Evolutionary conservation across 1,140 invertebrate species (phyloP).

Genomic region (Caenorhabditis tropicalis): DNA sequence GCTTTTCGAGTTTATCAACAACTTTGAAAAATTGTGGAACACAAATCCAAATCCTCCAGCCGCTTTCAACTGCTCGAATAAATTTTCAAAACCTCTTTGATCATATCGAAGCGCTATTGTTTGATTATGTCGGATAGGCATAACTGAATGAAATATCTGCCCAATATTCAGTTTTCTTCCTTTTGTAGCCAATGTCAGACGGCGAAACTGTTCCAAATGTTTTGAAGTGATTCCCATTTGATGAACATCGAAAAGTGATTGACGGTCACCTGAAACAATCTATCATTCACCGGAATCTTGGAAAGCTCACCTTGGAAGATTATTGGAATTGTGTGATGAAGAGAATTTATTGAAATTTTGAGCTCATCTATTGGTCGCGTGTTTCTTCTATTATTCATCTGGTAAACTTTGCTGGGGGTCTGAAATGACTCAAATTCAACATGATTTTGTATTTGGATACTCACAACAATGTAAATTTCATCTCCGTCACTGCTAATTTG

Average conservation of each 20-base stretch:
- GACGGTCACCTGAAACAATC: background rate
- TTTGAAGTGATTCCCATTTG: background rate
- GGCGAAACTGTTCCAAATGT: background rate
- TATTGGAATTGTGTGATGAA: background rate
- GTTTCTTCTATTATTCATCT: background rate
- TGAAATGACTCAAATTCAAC: background rate
- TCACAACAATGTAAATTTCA: background rate
- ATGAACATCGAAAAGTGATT: background rate
- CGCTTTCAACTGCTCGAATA: background rate
- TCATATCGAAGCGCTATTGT: background rate
- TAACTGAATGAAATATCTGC: constrained; percentile 9
- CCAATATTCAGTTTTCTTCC: constrained; percentile 13
- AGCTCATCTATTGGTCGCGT: background rate
- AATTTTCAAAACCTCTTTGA: background rate
- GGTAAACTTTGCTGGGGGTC: background rate
- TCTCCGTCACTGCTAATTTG: background rate
- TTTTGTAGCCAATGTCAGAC: background rate
- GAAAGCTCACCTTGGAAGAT: background rate
- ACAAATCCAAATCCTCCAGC: background rate
- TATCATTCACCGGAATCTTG: background rate
- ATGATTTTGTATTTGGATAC: background rate
- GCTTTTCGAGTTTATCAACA: background rate
- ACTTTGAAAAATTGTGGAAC: background rate
- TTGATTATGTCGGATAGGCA: background rate
- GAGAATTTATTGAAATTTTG: background rate